These are phyloP conservation scores for Diplazon laetatorius DNA, from an alignment of 2,888 invertebrate species.

Conservation along the genomic window DNA sequence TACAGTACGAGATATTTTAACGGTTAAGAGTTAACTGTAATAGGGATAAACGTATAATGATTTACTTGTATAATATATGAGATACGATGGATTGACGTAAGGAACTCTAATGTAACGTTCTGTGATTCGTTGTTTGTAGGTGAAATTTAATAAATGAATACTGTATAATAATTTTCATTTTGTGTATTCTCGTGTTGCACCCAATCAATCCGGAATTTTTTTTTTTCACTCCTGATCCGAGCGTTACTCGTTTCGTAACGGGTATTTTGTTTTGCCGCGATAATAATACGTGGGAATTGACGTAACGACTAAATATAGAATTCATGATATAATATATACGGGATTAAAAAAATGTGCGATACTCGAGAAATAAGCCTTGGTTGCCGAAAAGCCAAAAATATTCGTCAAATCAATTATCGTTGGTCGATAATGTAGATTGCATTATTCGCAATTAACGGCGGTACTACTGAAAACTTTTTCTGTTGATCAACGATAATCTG, in stretches of 20 bases:
- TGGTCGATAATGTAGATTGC: slow-evolving; percentile 15
- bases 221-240: background rate
- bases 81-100: slow-evolving; percentile 81
- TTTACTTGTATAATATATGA: slow-evolving; percentile 82
- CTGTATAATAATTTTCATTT: slow-evolving; percentile 77
- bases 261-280: slow-evolving; percentile 37
- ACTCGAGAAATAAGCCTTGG: slow-evolving; percentile 50
- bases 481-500: too few relatives aligned
- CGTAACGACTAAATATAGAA: slow-evolving; percentile 64
- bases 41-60: slow-evolving; percentile 78
- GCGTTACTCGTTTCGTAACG: background rate
- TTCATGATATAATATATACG: slow-evolving; percentile 39
- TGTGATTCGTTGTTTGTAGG: slow-evolving; percentile 83
- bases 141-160: slow-evolving; percentile 83
- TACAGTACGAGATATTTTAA: slow-evolving; percentile 81
- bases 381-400: background rate
- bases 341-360: slow-evolving; percentile 51
- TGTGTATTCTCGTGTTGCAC: background rate
- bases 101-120: slow-evolving; percentile 83
- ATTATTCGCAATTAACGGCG: too few relatives aligned
- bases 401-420: background rate
- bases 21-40: slow-evolving; percentile 81
- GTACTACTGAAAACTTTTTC: too few relatives aligned
- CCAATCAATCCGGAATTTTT: background rate
- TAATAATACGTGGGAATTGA: slow-evolving; percentile 53